phyloP scores from a whole-genome alignment of 1,140 invertebrate species.

The Leptoteleia sp. region DNA sequence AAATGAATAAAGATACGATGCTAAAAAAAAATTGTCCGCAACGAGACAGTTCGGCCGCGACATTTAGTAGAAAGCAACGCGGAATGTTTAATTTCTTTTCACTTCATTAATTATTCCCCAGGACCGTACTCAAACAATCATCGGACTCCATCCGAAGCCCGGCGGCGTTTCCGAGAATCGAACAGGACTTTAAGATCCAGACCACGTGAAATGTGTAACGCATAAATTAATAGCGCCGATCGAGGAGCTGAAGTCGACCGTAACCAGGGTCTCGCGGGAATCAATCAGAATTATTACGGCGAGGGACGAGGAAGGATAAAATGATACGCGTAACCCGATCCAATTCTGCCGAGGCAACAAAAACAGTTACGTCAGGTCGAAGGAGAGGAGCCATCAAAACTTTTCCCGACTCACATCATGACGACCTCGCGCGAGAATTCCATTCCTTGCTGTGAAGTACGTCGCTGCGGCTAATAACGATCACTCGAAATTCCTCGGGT shows the following conservation, averaged over 20 bases:
- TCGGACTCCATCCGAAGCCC: too few relatives aligned
- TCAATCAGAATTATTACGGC: conserved; percentile 13
- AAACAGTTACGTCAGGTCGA: conserved; percentile 28
- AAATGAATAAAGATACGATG: too few relatives aligned
- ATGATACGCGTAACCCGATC: conserved; percentile 23
- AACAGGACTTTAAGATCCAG: too few relatives aligned
- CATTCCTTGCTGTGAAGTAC: conserved; percentile 56
- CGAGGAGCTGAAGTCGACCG: conserved; percentile 31
- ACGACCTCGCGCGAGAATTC: conserved; percentile 56
- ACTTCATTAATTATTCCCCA: conserved; percentile 4
- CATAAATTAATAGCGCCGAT: conserved; percentile 9
- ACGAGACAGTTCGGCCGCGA: too few relatives aligned
- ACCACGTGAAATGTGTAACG: conserved; percentile 15
- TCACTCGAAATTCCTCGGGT: conserved; percentile 54
- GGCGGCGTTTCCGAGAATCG: too few relatives aligned
- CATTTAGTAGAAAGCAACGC: too few relatives aligned
- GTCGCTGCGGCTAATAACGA: conserved; percentile 46
- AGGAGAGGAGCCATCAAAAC: conserved; percentile 7
- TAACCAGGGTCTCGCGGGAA: conserved; percentile 4
- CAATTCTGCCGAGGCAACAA: conserved; percentile 5
- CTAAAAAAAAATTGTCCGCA: too few relatives aligned
- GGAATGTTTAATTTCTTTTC: not conserved
- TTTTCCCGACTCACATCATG: conserved; percentile 54
- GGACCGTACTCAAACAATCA: not conserved
- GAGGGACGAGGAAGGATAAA: conserved; percentile 11